These are phyloP conservation scores for Melipona beecheii DNA, from an alignment of 2,888 invertebrate genomes.

Conservation along the genomic window DNA sequence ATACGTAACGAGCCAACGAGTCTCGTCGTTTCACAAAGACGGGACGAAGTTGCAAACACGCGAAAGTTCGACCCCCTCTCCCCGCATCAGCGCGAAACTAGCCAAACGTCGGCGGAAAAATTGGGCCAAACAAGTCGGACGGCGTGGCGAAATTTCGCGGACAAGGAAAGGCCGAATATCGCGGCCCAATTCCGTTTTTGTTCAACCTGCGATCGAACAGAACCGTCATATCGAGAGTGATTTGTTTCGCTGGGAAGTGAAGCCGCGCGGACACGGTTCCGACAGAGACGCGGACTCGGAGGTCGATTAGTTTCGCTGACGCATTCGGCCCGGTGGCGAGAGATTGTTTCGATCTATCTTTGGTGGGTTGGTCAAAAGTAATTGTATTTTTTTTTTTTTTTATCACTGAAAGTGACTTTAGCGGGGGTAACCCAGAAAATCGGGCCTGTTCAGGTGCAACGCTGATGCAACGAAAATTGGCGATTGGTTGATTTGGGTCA, in stretches of 20 bases:
- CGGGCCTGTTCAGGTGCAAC: no score
- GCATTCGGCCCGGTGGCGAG: not conserved
- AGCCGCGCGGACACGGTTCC: not conserved
- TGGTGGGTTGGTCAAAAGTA: no score
- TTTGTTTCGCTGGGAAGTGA: constrained; percentile 31
- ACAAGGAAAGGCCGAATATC: constrained; percentile 7
- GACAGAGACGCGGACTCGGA: not conserved
- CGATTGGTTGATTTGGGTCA: no score
- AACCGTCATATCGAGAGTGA: constrained; percentile 37
- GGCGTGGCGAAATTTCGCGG: constrained; percentile 19
- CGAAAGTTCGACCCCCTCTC: not conserved
- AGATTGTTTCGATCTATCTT: not conserved
- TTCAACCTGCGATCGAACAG: constrained; percentile 32
- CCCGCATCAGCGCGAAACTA: not conserved
- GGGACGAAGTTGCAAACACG: not conserved
- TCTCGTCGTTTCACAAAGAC: not conserved
- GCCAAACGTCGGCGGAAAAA: constrained; percentile 7
- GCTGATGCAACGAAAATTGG: no score
- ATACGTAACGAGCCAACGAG: not conserved
- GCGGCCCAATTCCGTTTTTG: constrained; percentile 33
- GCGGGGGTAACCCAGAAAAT: no score
- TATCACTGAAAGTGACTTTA: no score
- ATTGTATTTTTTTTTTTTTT: no score
- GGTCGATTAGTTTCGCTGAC: constrained; percentile 5
- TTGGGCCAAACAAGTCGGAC: constrained; percentile 41